These are phyloP conservation scores for Athalia cordata DNA, from an alignment of 2,888 invertebrate species.

Conservation along the genomic window DNA sequence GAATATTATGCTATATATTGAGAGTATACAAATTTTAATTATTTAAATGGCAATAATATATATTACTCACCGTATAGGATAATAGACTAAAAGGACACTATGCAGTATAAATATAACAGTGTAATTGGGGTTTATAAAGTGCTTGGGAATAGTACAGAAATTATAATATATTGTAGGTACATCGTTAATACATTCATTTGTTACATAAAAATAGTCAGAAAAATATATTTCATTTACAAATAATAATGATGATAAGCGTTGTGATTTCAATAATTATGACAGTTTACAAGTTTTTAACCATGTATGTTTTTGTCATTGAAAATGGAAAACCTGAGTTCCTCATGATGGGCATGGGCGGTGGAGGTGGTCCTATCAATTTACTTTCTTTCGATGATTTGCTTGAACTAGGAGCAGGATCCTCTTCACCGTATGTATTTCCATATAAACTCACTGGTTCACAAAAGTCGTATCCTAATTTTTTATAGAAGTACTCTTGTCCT, in stretches of 20 bases:
- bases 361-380: slow-evolving; percentile 64
- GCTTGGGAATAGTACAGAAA: slow-evolving; percentile 21
- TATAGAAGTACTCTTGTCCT: slow-evolving; percentile 85
- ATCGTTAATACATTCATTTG: slow-evolving; percentile 46
- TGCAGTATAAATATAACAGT: neutral
- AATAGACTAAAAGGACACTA: neutral
- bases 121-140: neutral
- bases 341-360: slow-evolving; percentile 71
- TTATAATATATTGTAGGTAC: slow-evolving; percentile 44
- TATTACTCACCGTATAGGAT: too few relatives aligned
- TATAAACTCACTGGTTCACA: slow-evolving; percentile 84
- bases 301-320: slow-evolving; percentile 68
- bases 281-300: slow-evolving; percentile 66
- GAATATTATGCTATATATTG: too few relatives aligned
- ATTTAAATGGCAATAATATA: too few relatives aligned
- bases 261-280: slow-evolving; percentile 18
- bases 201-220: slow-evolving; percentile 53
- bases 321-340: slow-evolving; percentile 56
- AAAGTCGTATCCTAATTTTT: slow-evolving; percentile 82
- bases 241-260: slow-evolving; percentile 35
- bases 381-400: slow-evolving; percentile 46
- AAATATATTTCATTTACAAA: slow-evolving; percentile 42
- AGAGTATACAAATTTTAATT: too few relatives aligned
- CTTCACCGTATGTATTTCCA: slow-evolving; percentile 69
- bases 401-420: slow-evolving; percentile 56